A percentile compares a stretch with the other conserved stretches of the same genome.
These are phyloP conservation scores for Hyppa rectilinea DNA, from an alignment of 2,888 invertebrate genomes.

Conservation along the genomic window DNA sequence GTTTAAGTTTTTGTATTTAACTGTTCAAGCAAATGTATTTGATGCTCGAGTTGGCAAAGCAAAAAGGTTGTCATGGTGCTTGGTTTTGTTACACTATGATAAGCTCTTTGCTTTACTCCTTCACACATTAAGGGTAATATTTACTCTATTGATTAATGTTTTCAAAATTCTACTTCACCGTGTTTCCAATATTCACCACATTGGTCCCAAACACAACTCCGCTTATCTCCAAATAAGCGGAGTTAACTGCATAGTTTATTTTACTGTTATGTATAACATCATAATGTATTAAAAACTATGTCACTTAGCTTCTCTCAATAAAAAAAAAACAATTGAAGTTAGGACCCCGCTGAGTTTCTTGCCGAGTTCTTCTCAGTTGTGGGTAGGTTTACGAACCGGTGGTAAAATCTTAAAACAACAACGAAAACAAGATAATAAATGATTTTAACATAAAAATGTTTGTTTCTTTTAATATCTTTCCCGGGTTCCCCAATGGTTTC, in stretches of 20 bases:
- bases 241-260: constrained; percentile 7
- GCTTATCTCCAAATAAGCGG: not conserved
- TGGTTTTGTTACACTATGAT: constrained; percentile 32
- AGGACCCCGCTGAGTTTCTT: constrained; percentile 61
- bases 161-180: not conserved
- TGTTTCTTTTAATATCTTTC: constrained; percentile 35
- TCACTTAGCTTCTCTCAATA: constrained; percentile 6
- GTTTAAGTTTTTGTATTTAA: constrained; percentile 27
- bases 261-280: not conserved
- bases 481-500: constrained; percentile 31
- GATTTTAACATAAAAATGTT: constrained; percentile 1
- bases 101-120: constrained; percentile 19
- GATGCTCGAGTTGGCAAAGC: constrained; percentile 27
- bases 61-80: constrained; percentile 41
- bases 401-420: constrained; percentile 36
- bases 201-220: constrained; percentile 5
- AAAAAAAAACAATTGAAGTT: constrained; percentile 11
- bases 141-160: not conserved
- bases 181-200: constrained; percentile 9
- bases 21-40: constrained; percentile 32
- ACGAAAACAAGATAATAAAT: constrained; percentile 32
- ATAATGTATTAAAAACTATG: constrained; percentile 9
- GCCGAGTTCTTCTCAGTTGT: constrained; percentile 59
- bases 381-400: constrained; percentile 58
- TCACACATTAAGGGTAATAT: not conserved